These are phyloP conservation scores for Phytoseiulus persimilis DNA, from an alignment of 2,888 invertebrate species.

Conservation along the genomic window DNA sequence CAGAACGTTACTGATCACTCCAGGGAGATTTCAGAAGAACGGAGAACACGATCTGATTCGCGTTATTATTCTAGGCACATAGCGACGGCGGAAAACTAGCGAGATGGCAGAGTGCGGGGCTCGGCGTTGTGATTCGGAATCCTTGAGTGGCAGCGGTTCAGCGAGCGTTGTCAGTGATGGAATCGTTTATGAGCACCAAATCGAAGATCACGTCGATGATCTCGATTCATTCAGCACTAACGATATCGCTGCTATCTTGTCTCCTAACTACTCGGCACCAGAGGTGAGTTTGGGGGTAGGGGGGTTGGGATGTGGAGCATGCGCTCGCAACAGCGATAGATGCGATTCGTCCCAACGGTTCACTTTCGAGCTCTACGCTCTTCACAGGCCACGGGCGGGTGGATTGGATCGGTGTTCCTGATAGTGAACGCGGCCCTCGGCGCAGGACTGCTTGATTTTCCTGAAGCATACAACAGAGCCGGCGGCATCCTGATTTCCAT, in stretches of 20 bases:
- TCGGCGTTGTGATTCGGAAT: not conserved
- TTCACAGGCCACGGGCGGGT: slow-evolving; percentile 33
- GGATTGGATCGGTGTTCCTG: slow-evolving; percentile 47
- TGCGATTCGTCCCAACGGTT: too few species aligned
- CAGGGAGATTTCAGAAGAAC: too few species aligned
- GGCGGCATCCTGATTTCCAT: slow-evolving; percentile 56
- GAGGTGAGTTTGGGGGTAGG: not conserved
- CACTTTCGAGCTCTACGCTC: too few species aligned
- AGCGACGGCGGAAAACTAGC: too few species aligned
- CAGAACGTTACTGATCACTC: too few species aligned
- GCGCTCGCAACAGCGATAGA: too few species aligned
- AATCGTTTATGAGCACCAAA: not conserved
- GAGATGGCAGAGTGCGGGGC: too few species aligned
- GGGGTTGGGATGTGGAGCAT: too few species aligned
- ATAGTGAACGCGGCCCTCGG: slow-evolving; percentile 56
- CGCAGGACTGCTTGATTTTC: slow-evolving; percentile 60
- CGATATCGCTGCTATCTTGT: not conserved
- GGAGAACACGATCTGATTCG: too few species aligned
- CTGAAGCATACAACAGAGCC: slow-evolving; percentile 57
- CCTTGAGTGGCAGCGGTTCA: not conserved
- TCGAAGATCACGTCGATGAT: not conserved
- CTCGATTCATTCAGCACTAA: not conserved
- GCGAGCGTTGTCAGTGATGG: not conserved
- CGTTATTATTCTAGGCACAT: too few species aligned
- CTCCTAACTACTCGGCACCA: not conserved